phyloP scores from a whole-genome alignment of 2,888 invertebrate genomes.

The Tuta absoluta region DNA sequence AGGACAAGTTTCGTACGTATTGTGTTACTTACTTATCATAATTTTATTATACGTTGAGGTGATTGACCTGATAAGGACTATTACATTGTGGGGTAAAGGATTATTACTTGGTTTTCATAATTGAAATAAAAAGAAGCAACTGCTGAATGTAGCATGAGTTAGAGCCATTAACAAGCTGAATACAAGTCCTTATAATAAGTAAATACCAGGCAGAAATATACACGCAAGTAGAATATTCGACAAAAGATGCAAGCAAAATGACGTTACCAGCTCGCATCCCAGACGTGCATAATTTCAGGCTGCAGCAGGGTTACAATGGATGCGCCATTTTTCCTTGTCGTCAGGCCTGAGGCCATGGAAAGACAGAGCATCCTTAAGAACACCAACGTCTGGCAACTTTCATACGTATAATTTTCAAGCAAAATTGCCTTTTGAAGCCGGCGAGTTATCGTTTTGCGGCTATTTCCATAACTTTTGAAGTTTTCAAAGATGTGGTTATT shows the following conservation, averaged over 20 bases:
- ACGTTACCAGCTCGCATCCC: slow-evolving; percentile 10
- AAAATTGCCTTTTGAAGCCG: slow-evolving; percentile 50
- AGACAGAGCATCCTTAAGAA: slow-evolving; percentile 49
- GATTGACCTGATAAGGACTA: slow-evolving; percentile 12
- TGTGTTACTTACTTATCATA: not conserved
- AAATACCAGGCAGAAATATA: not conserved
- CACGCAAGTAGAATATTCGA: not conserved
- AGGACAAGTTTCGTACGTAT: not conserved
- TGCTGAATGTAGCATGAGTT: too few species aligned
- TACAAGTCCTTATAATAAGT: not conserved
- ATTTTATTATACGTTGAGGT: not conserved
- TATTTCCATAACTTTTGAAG: slow-evolving; percentile 21
- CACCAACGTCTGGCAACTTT: slow-evolving; percentile 56
- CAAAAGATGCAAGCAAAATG: not conserved
- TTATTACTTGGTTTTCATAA: not conserved
- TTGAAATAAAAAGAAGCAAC: too few species aligned
- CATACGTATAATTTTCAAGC: slow-evolving; percentile 53
- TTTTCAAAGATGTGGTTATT: slow-evolving; percentile 10
- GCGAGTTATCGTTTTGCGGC: slow-evolving; percentile 44
- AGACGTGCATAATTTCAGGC: slow-evolving; percentile 30
- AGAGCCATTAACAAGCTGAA: not conserved
- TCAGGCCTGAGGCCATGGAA: slow-evolving; percentile 36
- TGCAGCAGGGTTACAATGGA: slow-evolving; percentile 43
- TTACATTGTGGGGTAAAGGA: not conserved
- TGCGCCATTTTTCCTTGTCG: slow-evolving; percentile 54